A percentile compares a stretch with the other conserved stretches of the same genome.
These are phyloP conservation scores for Thecocarcelia acutangulata DNA, from an alignment of 2,888 invertebrate species.

Conservation along the genomic window DNA sequence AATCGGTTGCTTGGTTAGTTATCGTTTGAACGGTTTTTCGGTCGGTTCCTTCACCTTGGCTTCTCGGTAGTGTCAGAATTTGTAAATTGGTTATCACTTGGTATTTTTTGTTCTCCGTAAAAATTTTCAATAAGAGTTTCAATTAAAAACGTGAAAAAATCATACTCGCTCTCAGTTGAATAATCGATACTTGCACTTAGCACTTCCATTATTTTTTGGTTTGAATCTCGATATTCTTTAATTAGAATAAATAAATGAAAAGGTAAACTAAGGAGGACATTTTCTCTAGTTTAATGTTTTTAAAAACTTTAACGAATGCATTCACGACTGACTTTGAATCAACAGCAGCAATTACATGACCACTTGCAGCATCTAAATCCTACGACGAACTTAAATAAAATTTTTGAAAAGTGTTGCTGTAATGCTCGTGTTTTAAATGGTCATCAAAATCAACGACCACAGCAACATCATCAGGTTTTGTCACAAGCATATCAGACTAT, in stretches of 20 bases:
- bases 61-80: slow-evolving; percentile 23
- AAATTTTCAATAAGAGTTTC: background rate
- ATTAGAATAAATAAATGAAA: background rate
- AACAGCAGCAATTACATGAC: slow-evolving; percentile 75
- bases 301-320: slow-evolving; percentile 76
- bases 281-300: slow-evolving; percentile 31
- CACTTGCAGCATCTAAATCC: slow-evolving; percentile 73
- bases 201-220: too few species aligned
- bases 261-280: background rate
- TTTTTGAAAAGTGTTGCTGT: slow-evolving; percentile 78
- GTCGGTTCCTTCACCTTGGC: slow-evolving; percentile 45
- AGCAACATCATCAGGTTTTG: slow-evolving; percentile 60
- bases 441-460: slow-evolving; percentile 67
- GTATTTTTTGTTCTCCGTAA: slow-evolving; percentile 25
- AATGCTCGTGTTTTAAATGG: slow-evolving; percentile 71
- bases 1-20: slow-evolving; percentile 58
- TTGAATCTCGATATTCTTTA: too few species aligned
- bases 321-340: slow-evolving; percentile 77
- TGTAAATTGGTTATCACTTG: slow-evolving; percentile 15
- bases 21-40: slow-evolving; percentile 43
- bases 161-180: too few species aligned
- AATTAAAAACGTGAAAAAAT: background rate
- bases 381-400: slow-evolving; percentile 71
- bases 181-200: too few species aligned
- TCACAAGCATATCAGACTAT: slow-evolving; percentile 60